Evolutionary conservation across 2,113 vertebrate genomes (phyloP).

Genomic region (Rhynchomys soricoides): DNA sequence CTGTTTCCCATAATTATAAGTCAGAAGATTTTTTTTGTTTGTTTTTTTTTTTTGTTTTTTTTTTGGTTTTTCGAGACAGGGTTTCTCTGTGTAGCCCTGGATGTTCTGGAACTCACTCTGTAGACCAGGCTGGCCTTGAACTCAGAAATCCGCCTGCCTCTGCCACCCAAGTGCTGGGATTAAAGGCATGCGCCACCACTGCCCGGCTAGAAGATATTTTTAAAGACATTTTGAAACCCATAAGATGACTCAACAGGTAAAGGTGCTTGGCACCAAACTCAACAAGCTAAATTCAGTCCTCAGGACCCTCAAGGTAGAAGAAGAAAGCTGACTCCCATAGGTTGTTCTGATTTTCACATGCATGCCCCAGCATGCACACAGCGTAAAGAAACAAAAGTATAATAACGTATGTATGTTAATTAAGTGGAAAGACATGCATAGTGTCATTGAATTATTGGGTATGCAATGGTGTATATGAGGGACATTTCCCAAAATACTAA

Average conservation of each 20-base stretch:
- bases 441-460: neutral
- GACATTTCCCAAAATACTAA: constrained; percentile 27
- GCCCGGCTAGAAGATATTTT: too few species aligned
- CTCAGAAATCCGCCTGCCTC: too few species aligned
- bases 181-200: too few species aligned
- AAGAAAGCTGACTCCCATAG: neutral
- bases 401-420: too few species aligned
- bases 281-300: neutral
- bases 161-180: too few species aligned
- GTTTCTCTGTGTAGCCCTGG: too few species aligned
- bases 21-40: neutral
- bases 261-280: neutral
- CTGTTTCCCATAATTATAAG: neutral
- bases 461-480: neutral
- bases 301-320: neutral
- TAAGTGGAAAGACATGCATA: neutral
- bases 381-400: too few species aligned
- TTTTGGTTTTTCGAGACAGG: too few species aligned
- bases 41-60: too few species aligned
- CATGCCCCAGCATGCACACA: neutral
- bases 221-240: neutral
- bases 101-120: too few species aligned
- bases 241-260: neutral
- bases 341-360: neutral
- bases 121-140: too few species aligned